Conservation (phyloP, 2,797 vertebrate species). For the Momotus momota region DNA sequence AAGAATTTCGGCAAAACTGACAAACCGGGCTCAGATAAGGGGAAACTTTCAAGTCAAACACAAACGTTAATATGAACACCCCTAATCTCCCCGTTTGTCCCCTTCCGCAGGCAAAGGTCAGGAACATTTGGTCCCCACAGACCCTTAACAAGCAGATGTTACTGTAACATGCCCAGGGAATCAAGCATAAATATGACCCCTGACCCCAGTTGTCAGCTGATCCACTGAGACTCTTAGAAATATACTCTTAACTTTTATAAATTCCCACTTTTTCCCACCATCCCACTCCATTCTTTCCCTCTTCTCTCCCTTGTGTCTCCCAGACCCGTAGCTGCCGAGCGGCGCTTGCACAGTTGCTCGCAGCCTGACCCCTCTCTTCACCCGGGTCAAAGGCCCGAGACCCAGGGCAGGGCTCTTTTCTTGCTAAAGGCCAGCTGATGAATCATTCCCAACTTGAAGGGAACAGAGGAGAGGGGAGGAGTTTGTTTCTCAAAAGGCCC, state of each 20-base stretch:
- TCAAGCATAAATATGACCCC: conserved; percentile 92
- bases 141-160: conserved; percentile 96
- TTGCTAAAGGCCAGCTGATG: conserved; percentile 98
- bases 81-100: conserved; percentile 79
- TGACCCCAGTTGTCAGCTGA: conserved; percentile 95
- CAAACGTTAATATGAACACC: conserved; percentile 78
- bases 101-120: conserved; percentile 83
- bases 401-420: conserved; percentile 90
- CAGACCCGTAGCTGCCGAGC: conserved; percentile 82
- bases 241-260: conserved; percentile 93
- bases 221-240: conserved; percentile 92
- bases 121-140: conserved; percentile 85
- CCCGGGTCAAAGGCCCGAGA: conserved; percentile 93
- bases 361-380: conserved; percentile 92
- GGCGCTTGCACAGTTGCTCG: conserved; percentile 89
- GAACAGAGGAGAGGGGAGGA: conserved; percentile 90
- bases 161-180: conserved; percentile 95
- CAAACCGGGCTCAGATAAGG: conserved; percentile 50
- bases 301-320: conserved; percentile 83
- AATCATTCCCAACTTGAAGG: conserved; percentile 88
- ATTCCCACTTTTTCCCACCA: conserved; percentile 95
- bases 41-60: conserved; percentile 74
- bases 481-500: conserved; percentile 86
- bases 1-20: conserved; percentile 68
- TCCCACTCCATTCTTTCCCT: conserved; percentile 84